These are phyloP conservation scores for Muscicapa comitata DNA, from an alignment of 2,797 vertebrate genomes.

Conservation along the genomic window DNA sequence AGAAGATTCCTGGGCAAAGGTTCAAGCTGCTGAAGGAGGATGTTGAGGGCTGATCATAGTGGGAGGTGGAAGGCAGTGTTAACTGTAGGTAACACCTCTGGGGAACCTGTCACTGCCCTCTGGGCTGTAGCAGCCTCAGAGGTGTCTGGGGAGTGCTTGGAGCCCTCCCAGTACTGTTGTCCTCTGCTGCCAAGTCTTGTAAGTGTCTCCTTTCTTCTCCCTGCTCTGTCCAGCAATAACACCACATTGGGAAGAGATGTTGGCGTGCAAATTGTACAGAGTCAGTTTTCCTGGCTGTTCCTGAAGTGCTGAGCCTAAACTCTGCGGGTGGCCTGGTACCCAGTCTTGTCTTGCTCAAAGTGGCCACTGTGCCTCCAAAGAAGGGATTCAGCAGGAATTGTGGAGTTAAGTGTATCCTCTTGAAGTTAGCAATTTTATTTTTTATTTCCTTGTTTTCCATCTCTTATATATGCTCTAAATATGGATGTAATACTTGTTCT, in stretches of 20 bases:
- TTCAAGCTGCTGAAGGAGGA: background rate
- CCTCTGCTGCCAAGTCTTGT: background rate
- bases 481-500: slow-evolving; percentile 49
- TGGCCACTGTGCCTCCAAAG: background rate
- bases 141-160: background rate
- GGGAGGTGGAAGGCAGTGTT: background rate
- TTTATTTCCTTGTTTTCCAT: slow-evolving; percentile 60
- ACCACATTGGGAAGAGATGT: background rate
- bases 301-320: background rate
- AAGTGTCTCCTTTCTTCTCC: slow-evolving; percentile 30
- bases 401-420: slow-evolving; percentile 21
- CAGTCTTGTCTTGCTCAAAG: background rate
- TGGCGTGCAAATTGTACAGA: background rate
- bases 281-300: background rate
- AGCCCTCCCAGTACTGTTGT: background rate
- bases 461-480: slow-evolving; percentile 60
- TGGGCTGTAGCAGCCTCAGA: background rate
- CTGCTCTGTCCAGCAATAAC: slow-evolving; percentile 71
- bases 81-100: background rate
- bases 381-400: background rate
- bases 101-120: background rate
- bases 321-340: background rate
- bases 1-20: background rate
- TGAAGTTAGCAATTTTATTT: slow-evolving; percentile 29
- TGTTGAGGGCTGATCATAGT: background rate